Evolutionary conservation across 2,113 vertebrate species (phyloP), one percentile per base, ranked within the genome.

Genomic region (Archilochus colubris): DNA sequence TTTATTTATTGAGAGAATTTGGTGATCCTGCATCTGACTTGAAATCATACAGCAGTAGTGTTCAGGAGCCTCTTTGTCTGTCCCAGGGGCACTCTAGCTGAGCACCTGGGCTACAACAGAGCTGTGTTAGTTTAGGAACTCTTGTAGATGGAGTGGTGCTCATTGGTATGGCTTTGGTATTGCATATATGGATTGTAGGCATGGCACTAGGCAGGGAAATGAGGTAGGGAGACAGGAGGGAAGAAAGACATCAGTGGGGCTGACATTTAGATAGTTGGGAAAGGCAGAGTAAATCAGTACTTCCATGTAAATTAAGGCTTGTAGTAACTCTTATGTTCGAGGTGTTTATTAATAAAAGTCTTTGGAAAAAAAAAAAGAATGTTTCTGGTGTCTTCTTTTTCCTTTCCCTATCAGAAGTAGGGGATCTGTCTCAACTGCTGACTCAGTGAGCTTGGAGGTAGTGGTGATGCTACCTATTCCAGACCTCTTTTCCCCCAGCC

Each of bases 281-380:
- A 61, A n/a, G 43, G 46, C 70, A 86, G 48, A 55, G 53, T 23
- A 78, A 79, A 80, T 46, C 61, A 81, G 80, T 75, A 88, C 75
- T 78, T 96, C 82, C 51, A 44, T n/a, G 43, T 81, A 84, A 64
- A 54, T 57, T 86, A 83, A 87, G 86, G 86, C 69, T 31, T 8
- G 1, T 22, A 61, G 64, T 86, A 68, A 93, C 30, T 93, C 90
- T 78, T 88, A 88, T 96, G 94, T 95, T 93, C 72, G 94, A 89
- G 30, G 57, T 88, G 80, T 92, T 96, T 93, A 67, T 81, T 96
- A 97, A 97, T 98, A 97, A 97, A 98, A 86, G 27, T 68, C 61
- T 97, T 95, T 80, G 83, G 57, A 40, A 59, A 94, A 94, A 64
- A 94, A 64, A 53, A 61, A 24, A 14, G n/a, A 7, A 0, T 10